These are phyloP conservation scores for Cebus imitator DNA, from an alignment of 2,113 vertebrate species.

Conservation along the genomic window DNA sequence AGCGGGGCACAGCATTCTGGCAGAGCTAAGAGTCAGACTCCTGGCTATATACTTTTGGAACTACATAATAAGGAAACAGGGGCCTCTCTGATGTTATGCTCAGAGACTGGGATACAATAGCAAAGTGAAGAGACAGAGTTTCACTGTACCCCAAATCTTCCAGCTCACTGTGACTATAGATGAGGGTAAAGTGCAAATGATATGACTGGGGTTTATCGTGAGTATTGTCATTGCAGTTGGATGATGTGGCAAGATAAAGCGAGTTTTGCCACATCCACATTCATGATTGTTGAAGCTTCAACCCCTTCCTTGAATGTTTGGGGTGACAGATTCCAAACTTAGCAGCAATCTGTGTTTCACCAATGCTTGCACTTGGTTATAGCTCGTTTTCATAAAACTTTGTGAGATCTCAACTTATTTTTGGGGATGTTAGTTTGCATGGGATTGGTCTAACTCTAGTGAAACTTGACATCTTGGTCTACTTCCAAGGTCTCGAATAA, in stretches of 20 bases:
- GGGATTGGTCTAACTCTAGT: neutral
- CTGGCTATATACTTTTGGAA: neutral
- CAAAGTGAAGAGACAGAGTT: neutral
- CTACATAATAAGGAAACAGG: neutral
- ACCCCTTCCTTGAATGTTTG: neutral
- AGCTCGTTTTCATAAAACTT: neutral
- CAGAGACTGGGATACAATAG: neutral
- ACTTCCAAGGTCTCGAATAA: neutral
- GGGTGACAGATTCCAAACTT: neutral
- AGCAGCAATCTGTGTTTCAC: neutral
- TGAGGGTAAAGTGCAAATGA: neutral
- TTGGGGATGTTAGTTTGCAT: neutral
- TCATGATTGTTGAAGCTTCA: neutral
- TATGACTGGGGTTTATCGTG: neutral
- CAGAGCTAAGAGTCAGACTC: neutral
- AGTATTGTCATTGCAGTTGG: neutral
- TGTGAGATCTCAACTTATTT: neutral
- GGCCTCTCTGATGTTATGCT: neutral
- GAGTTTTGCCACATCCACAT: neutral
- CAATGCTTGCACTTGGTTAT: neutral
- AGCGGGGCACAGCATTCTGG: neutral
- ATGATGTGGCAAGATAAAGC: neutral
- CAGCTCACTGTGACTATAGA: neutral
- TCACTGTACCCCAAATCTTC: neutral
- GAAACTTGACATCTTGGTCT: neutral